These are phyloP conservation scores for Melolontha melolontha DNA, from an alignment of 2,888 invertebrate species.

Conservation along the genomic window DNA sequence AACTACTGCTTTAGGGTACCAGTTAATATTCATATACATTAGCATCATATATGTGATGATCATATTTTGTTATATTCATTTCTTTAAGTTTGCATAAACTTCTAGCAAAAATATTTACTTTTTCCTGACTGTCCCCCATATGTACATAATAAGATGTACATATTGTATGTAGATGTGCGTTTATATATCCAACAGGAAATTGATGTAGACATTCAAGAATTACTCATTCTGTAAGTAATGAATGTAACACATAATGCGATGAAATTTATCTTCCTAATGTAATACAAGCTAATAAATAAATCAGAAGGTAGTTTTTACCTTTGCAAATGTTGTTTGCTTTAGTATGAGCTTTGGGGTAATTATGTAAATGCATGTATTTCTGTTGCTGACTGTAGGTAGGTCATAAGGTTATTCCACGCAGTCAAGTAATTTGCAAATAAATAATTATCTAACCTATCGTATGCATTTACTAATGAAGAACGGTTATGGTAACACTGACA, in stretches of 20 bases:
- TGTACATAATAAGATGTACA: not conserved
- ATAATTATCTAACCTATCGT: slow-evolving; percentile 22
- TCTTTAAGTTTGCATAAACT: too few relatives aligned
- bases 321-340: slow-evolving; percentile 7
- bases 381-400: slow-evolving; percentile 10
- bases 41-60: too few relatives aligned
- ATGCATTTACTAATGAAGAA: slow-evolving; percentile 13
- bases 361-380: slow-evolving; percentile 20
- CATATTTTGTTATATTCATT: too few relatives aligned
- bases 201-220: slow-evolving; percentile 13
- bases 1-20: too few relatives aligned
- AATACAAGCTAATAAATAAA: slow-evolving; percentile 25
- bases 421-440: slow-evolving; percentile 15
- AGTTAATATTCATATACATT: too few relatives aligned
- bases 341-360: slow-evolving; percentile 14
- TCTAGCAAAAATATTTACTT: too few relatives aligned
- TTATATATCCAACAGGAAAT: not conserved
- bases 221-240: slow-evolving; percentile 4
- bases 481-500: not conserved
- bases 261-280: slow-evolving; percentile 28
- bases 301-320: slow-evolving; percentile 1
- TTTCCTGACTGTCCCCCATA: not conserved
- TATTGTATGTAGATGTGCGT: too few relatives aligned
- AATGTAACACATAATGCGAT: slow-evolving; percentile 14
- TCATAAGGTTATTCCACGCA: slow-evolving; percentile 17